Evolutionary conservation across 2,888 invertebrate species (phyloP), one percentile per base, ranked within the genome.

Genomic region (Sceliomorpha sp.): DNA sequence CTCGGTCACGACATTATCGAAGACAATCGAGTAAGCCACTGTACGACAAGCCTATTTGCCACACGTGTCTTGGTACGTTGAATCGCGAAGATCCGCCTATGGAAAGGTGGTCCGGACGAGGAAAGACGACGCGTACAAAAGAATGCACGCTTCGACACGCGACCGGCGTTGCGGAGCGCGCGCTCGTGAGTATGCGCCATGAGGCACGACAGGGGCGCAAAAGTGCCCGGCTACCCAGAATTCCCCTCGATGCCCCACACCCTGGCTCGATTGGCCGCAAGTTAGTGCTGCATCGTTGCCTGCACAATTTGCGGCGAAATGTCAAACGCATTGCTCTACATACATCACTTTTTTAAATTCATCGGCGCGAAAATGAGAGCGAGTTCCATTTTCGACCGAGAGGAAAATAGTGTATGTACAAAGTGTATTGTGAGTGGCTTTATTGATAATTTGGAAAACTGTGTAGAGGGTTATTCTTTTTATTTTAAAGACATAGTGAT

Each of bases 41-140:
- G 76, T 69, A 79, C 81, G 78, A 83, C 83, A 81, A 85, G 77
- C 82, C 83, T 85, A 85, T 86, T 85, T 83, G 74, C 27, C 77
- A 79, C 85, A 85, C 85, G 85, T 85, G 85, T 79, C 85, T 51
- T 75, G 59, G 73, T 78, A 76, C 79, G 75, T 77, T 75, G 76
- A 78, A 79, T 79, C 76, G 73, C 59, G 63, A 63, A 60, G 71
- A 73, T 74, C 74, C 74, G 74, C 75, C 78, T 72, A 63, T 70
- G 17, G 40, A 51, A 53, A 70, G 53, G 20, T 29, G 27, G 24
- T 36, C 44, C 42, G 44, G 13, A n/a, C 34, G 55, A 26, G 39
- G 14, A 31, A 12, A 8, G 26, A 31, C n/a, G n/a, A n/a, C 32
- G 20, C 34, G 34, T 47, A 72, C 70, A 74, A 76, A 73, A 70